A percentile compares a stretch with the other conserved stretches of the same genome.
Evolutionary conservation across 2,888 invertebrate genomes (phyloP).

Genomic region (Drosophila dives): DNA sequence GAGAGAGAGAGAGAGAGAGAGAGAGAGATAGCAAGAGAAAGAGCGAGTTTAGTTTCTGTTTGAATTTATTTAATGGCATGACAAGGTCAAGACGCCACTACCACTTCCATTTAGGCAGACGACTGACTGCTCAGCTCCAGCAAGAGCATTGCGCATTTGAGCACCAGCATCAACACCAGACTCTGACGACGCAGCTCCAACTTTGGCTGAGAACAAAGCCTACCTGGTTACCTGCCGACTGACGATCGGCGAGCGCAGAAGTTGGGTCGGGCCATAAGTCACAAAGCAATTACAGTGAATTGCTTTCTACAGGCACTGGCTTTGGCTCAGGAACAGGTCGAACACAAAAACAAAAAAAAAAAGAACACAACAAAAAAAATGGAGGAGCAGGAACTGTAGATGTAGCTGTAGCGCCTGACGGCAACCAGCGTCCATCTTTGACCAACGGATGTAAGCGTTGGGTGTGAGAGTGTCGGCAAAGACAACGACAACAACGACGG

Average conservation of each 20-base stretch:
- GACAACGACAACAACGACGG: constrained; percentile 5
- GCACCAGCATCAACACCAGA: background rate
- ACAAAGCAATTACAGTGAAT: constrained; percentile 81
- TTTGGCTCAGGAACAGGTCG: constrained; percentile 19
- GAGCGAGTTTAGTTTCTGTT: constrained; percentile 71
- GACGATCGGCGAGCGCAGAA: constrained; percentile 66
- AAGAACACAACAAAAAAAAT: constrained; percentile 49
- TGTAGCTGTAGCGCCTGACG: constrained; percentile 64
- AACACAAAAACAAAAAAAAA: background rate
- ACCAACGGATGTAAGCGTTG: constrained; percentile 49
- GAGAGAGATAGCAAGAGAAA: background rate
- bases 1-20: background rate
- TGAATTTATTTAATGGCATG: constrained; percentile 78
- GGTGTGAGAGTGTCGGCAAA: constrained; percentile 53
- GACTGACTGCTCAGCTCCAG: constrained; percentile 39
- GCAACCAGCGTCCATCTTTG: constrained; percentile 59
- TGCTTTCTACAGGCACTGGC: constrained; percentile 69
- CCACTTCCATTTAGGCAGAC: constrained; percentile 52
- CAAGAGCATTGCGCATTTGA: background rate
- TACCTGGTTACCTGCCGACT: constrained; percentile 58
- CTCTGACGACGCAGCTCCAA: background rate
- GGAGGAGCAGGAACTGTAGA: constrained; percentile 58
- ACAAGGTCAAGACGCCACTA: constrained; percentile 82
- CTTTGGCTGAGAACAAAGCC: constrained; percentile 5
- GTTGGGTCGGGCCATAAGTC: constrained; percentile 81